Evolutionary conservation across 2,113 vertebrate species (phyloP).

Genomic region (Speoplatyrhinus poulsoni): DNA sequence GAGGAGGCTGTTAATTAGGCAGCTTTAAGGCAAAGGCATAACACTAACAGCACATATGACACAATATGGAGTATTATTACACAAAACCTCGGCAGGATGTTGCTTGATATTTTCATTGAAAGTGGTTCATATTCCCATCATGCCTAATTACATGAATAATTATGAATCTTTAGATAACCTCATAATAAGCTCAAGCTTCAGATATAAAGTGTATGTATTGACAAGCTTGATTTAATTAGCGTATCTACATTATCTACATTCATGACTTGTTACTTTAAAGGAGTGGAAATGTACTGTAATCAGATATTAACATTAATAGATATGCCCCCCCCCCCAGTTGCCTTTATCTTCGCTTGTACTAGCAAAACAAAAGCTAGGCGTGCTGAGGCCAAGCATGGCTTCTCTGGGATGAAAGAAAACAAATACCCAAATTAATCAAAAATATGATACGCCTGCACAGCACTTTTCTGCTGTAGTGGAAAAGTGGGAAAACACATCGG

Average conservation of each 20-base stretch:
- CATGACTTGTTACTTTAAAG: neutral
- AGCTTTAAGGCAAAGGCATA: slow-evolving; percentile 30
- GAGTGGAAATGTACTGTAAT: neutral
- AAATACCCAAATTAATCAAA: slow-evolving; percentile 36
- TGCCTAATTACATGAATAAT: slow-evolving; percentile 27
- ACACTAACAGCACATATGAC: slow-evolving; percentile 13
- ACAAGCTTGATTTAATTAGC: slow-evolving; percentile 12
- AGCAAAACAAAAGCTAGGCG: slow-evolving; percentile 2
- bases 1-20: slow-evolving; percentile 22
- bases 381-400: neutral
- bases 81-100: slow-evolving; percentile 15
- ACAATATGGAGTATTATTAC: slow-evolving; percentile 26
- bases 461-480: neutral
- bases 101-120: slow-evolving; percentile 9
- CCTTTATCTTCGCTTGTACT: slow-evolving; percentile 16
- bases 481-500: slow-evolving; percentile 37
- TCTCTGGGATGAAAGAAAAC: slow-evolving; percentile 36
- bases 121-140: slow-evolving; percentile 15
- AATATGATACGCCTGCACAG: slow-evolving; percentile 10
- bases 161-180: slow-evolving; percentile 9
- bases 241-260: slow-evolving; percentile 4
- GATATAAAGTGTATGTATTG: slow-evolving; percentile 9
- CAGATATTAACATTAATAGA: neutral
- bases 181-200: slow-evolving; percentile 20
- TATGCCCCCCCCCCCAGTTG: neutral